Conservation (phyloP, 1,140 invertebrate genomes). For the Dendrolimus kikuchii region DNA sequence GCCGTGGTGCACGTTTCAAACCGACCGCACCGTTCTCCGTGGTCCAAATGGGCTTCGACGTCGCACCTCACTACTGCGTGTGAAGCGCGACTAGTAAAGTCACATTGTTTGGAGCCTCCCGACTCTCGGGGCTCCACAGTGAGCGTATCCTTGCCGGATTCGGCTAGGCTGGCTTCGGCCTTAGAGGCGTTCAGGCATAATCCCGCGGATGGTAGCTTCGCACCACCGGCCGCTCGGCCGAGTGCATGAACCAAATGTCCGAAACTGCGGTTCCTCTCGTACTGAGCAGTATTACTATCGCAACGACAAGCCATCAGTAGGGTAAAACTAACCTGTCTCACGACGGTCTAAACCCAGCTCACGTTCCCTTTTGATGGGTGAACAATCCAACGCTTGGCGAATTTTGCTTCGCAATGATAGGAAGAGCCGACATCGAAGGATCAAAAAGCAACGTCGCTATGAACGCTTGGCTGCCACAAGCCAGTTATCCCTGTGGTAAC, state of each 20-base stretch:
- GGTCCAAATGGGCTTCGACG: slow-evolving; percentile 18
- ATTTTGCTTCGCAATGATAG: slow-evolving; percentile 88
- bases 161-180: slow-evolving; percentile 80
- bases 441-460: slow-evolving; percentile 85
- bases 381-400: slow-evolving; percentile 88
- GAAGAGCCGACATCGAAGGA: slow-evolving; percentile 83
- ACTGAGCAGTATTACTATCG: slow-evolving; percentile 72
- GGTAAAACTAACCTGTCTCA: slow-evolving; percentile 87
- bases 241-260: slow-evolving; percentile 82
- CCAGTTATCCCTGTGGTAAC: slow-evolving; percentile 90
- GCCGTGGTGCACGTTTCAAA: slow-evolving; percentile 12
- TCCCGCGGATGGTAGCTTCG: slow-evolving; percentile 87
- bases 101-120: no score
- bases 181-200: slow-evolving; percentile 90
- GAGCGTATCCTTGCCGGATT: no score
- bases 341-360: slow-evolving; percentile 88
- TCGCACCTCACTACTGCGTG: slow-evolving; percentile 25
- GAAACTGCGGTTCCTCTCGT: slow-evolving; percentile 81
- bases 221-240: slow-evolving; percentile 77
- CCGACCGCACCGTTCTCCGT: slow-evolving; percentile 14
- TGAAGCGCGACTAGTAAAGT: slow-evolving; percentile 77
- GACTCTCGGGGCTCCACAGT: no score
- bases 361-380: slow-evolving; percentile 82
- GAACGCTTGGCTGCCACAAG: slow-evolving; percentile 88
- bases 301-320: slow-evolving; percentile 63